Percentiles rank a stretch among this genome's conserved stretches.
These are phyloP conservation scores for Pelvicachromis taeniatus DNA, from an alignment of 2,113 vertebrate genomes.

Conservation along the genomic window DNA sequence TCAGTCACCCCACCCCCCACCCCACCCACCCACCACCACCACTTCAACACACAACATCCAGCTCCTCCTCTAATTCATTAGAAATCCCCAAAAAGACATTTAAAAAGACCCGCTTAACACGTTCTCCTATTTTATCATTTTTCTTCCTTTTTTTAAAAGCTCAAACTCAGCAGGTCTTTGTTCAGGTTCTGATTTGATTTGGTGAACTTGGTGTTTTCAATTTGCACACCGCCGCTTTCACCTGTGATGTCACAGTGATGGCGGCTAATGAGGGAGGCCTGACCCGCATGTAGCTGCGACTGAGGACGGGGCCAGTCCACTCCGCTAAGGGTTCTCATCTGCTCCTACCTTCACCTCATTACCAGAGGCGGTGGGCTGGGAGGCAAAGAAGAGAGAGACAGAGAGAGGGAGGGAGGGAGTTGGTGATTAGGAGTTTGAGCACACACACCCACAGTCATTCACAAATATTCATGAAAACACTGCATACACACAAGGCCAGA, in stretches of 20 bases:
- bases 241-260: conserved; percentile 62
- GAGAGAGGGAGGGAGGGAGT: not conserved
- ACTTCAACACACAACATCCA: not conserved
- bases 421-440: conserved; percentile 17
- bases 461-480: conserved; percentile 32
- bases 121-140: not conserved
- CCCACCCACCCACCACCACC: not conserved
- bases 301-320: conserved; percentile 27
- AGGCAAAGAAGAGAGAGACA: conserved; percentile 4
- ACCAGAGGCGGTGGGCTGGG: conserved; percentile 33
- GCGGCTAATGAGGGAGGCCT: conserved; percentile 59
- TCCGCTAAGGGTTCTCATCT: conserved; percentile 58
- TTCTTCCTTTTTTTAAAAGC: not conserved
- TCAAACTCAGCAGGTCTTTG: not conserved
- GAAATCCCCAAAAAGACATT: conserved; percentile 24
- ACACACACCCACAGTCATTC: not conserved
- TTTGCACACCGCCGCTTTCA: conserved; percentile 31
- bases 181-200: conserved; percentile 43
- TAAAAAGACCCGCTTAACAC: not conserved
- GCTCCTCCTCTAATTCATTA: conserved; percentile 21
- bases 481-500: not conserved
- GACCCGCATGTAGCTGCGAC: conserved; percentile 53
- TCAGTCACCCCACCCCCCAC: conserved; percentile 20
- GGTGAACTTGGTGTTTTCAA: conserved; percentile 47
- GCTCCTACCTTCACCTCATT: conserved; percentile 58